Base-by-base conservation (phyloP, 2,888 invertebrate genomes). In the Luperina testacea region DNA sequence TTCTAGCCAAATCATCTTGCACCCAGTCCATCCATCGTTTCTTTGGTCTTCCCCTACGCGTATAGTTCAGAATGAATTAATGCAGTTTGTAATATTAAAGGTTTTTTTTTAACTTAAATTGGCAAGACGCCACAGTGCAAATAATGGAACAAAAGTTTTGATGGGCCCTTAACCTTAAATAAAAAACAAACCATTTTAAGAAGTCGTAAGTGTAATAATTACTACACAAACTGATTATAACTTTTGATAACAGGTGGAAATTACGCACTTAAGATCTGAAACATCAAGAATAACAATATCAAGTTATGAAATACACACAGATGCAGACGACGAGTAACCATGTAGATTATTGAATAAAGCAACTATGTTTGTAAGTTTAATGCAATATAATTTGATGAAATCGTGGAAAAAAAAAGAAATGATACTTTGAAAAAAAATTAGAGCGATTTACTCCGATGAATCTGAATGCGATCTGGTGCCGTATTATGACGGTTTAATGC, bases 201-300 rank as follows among this genome's bases (percentile, higher is more conserved):
- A 71, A 48, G 45, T 48, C 20, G 5, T 45, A 69, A 53, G n/a
- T 27, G 42, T 51, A 51, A 38, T 38, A 67, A 67, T 38, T 17
- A 57, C 0, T 38, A 24, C 38, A 78, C 6, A 71, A 63, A 74
- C 63, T 86, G 64, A 86, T 80, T 9, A 61, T 68, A n/a, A 32
- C 73, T 77, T 85, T 82, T 88, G 87, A 87, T 79, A 75, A 89
- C 96, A 96, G 96, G 94, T 95, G 73, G 96, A 96, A 92, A 93
- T 96, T 74, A 91, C 92, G 0, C 96, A 96, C 81, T 93, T 96
- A 27, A 89, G 94, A 20, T 95, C 95, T 7, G 96, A 96, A 89
- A 96, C 94, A 0, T 94, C 95, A 48, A 94, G 93, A 78, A 94
- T 97, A 71, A 94, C 93, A 17, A 92, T 96, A 87, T 92, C 96